Base-by-base conservation (phyloP, 1,140 invertebrate genomes). In the Zophobas morio region DNA sequence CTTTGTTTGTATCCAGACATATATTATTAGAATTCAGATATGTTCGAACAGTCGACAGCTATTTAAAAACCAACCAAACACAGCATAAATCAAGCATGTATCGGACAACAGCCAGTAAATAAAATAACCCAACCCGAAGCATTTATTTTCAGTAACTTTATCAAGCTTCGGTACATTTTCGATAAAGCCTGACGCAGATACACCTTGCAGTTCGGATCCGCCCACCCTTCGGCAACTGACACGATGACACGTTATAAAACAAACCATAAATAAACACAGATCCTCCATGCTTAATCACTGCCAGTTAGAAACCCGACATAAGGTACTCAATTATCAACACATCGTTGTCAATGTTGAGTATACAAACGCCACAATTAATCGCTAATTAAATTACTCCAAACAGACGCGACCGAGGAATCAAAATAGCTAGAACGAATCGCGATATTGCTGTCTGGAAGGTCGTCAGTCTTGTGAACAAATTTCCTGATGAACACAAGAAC, bases 241-340 rank as follows among this genome's bases (percentile, higher is more conserved):
- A 66, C 60, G 60, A 66, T 42, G 39, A 66, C 60, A 66, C 33
- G 60, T 42, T 42, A 39, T 63, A 63, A 63, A 5, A 51, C 3
- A 20, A 33, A 32, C 6, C 32, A 66, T 42, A 66, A 66, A 66
- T 66, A 66, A 66, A 66, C 60, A 42, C 6, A 20, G 49, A 51
- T 6, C 20, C 42, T 51, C 49, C n/a, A 20, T 51, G 20, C 4
- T 20, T 20, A 20, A 20, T 6, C 60, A 42, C 57, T 8, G 37
- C 20, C 39, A 66, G 42, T 33, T 32, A 42, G 60, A 66, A 66
- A 66, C n/a, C 20, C 39, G 39, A 36, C 39, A 51, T 51, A 51
- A 66, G 60, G 39, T 32, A 66, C 60, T 66, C 60, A 66, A 66
- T 66, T 66, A 42, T 40, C 39, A 40, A 32, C 60, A 39, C 39